These are phyloP conservation scores for Columba guinea DNA, from an alignment of 2,797 vertebrate genomes.

Conservation along the genomic window DNA sequence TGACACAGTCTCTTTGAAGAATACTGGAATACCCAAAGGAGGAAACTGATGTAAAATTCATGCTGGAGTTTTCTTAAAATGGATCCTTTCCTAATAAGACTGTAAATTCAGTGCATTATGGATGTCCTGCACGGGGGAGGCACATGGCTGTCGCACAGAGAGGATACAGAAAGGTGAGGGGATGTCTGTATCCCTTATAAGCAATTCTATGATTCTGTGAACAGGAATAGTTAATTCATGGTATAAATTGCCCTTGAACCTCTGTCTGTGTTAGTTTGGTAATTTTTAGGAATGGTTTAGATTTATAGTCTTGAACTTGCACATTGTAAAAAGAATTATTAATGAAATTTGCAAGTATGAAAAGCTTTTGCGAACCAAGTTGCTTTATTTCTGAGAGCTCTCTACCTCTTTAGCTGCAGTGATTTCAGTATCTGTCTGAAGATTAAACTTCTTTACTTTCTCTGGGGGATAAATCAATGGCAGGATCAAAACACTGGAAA, in stretches of 20 bases:
- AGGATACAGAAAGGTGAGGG: not conserved
- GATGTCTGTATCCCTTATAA: not conserved
- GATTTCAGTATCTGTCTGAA: not conserved
- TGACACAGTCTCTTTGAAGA: conserved; percentile 58
- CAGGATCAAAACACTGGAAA: conserved; percentile 5
- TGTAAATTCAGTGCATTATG: conserved; percentile 18
- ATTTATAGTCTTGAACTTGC: not conserved
- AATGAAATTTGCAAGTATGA: not conserved
- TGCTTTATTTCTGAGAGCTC: not conserved
- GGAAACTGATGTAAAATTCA: conserved; percentile 60
- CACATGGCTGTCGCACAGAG: not conserved
- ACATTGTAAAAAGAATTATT: not conserved
- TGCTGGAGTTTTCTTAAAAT: conserved; percentile 29
- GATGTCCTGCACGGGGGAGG: not conserved
- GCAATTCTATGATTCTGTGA: not conserved
- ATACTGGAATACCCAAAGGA: conserved; percentile 20
- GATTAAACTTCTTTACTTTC: conserved; percentile 9
- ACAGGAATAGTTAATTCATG: not conserved
- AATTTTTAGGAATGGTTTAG: not conserved
- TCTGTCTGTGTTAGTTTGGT: not conserved
- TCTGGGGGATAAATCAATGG: not conserved
- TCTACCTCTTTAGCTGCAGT: not conserved
- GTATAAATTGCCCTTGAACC: not conserved
- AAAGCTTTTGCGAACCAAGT: not conserved
- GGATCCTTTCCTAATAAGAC: not conserved